Base-by-base conservation (phyloP, 2,113 vertebrate species). In the Eulemur macaco region DNA sequence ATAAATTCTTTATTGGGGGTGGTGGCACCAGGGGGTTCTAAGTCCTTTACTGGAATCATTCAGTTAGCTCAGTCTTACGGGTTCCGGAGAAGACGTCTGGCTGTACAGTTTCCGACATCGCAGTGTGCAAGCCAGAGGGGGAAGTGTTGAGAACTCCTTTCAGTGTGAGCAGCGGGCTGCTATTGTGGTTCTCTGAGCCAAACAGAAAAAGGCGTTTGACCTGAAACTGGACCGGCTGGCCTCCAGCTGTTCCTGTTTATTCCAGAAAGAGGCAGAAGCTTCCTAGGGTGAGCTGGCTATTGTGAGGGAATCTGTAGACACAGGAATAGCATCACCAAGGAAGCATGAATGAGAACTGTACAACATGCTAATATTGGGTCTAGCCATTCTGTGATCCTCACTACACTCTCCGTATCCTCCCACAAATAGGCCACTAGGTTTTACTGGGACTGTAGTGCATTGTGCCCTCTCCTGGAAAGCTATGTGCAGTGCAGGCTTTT, bases 121-220 rank as follows among this genome's bases (percentile, higher is more conserved):
- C 39, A 21, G 56, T 15, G 3, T 68, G 74, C 56, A 82, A 64
- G 71, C 84, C 8, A 27, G 56, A 73, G 2, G 14, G 39, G 58
- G 31, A 20, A 31, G 8, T 31, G 1, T 45, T 47, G 99, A 58
- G 82, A 85, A n/a, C 45, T 63, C 15, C 13, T 50, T 60, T 93
- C 23, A 34, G 23, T 42, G 25, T 73, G n/a, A 92, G 54, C 80
- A 81, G 47, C 12, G 18, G 45, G 29, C 54, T 42, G 50, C 63
- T 74, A 15, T 71, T 15, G 20, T 3, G n/a, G 80, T 37, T 86
- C 45, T 82, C 54, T 45, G 52, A 68, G 60, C 76, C 60, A 76
- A 73, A 34, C 27, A 58, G 39, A 91, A 52, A 69, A 81, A 69
- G 42, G 37, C 23, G 2, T 47, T 34, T 69, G 42, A 77, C 87